Base-by-base conservation (phyloP, 2,888 invertebrate genomes). In the Orgyia antiqua region DNA sequence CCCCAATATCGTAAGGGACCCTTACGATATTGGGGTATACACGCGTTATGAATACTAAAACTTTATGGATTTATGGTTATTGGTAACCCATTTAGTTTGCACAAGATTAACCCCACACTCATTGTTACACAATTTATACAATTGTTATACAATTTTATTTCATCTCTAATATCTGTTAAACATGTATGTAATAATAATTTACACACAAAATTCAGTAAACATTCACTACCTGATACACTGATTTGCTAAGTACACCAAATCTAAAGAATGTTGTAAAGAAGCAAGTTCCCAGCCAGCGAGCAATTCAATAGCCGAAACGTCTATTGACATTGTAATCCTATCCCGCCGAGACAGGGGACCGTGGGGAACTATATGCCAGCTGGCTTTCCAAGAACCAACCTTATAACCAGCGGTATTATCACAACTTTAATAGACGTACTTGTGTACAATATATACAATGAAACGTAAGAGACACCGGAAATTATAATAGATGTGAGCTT, bases 261-360 rank as follows among this genome's bases (percentile, higher is more conserved):
- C 31, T 45, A 31, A 49, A 51, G 48, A 54, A 62, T 51, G 44
- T 52, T 56, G 42, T 52, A 51, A 58, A 55, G 51, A 43, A 43
- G 54, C 51, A 50, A 51, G 58, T 54, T 51, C 52, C 53, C 54
- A 51, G 57, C 47, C 42, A 51, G 48, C 58, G 54, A 52, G 45
- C 56, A 44, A 60, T 67, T 62, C 57, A 68, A 65, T 56, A 55
- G 59, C 55, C 59, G 59, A 64, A 63, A 55, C 61, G 51, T 59
- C 60, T 72, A 71, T 75, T 75, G 73, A 73, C 69, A 74, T 68
- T 72, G 75, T 75, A 72, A 76, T 70, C 65, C 68, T 64, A 70
- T 59, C 64, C 53, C 46, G 55, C 46, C 57, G 58, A 61, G 67
- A 61, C 61, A 47, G 58, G 51, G 58, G 52, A 50, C 9, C 43